A percentile compares a stretch with the other conserved stretches of the same genome.
These are phyloP conservation scores for Lepisosteus oculatus DNA, from an alignment of 2,113 vertebrate genomes.

Conservation along the genomic window DNA sequence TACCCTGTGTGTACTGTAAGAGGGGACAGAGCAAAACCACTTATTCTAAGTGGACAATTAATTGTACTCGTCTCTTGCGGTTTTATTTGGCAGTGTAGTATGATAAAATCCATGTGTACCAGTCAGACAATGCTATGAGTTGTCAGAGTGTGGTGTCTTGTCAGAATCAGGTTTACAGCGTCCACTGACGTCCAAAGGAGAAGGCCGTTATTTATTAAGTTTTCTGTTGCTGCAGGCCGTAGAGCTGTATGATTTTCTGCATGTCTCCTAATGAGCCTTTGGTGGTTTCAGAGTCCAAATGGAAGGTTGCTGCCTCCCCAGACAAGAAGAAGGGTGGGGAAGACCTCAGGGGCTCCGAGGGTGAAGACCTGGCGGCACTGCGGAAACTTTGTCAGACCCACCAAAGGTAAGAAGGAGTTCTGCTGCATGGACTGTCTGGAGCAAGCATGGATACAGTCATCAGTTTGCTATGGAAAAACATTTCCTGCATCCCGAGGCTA, in stretches of 20 bases:
- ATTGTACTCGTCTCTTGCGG: too few relatives aligned
- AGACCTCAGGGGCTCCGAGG: slow-evolving; percentile 56
- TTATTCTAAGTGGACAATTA: too few relatives aligned
- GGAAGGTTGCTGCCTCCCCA: slow-evolving; percentile 55
- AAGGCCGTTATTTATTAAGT: too few relatives aligned
- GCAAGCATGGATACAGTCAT: slow-evolving; percentile 3
- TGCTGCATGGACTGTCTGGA: background rate
- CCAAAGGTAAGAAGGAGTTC: slow-evolving; percentile 72
- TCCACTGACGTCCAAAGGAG: too few relatives aligned
- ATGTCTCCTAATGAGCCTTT: background rate
- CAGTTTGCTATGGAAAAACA: slow-evolving; percentile 13
- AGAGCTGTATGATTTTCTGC: background rate
- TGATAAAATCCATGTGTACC: too few relatives aligned
- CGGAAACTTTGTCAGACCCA: slow-evolving; percentile 83
- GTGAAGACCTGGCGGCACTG: slow-evolving; percentile 76
- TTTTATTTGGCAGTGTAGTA: too few relatives aligned
- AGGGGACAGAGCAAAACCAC: too few relatives aligned
- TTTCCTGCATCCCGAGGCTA: slow-evolving; percentile 6
- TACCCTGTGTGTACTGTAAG: too few relatives aligned
- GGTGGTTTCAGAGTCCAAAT: slow-evolving; percentile 76
- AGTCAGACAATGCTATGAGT: too few relatives aligned
- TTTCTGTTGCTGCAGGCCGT: too few relatives aligned
- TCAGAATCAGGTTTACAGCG: too few relatives aligned
- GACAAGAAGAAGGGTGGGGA: slow-evolving; percentile 40
- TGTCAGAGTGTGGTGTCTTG: too few relatives aligned